phyloP scores from a whole-genome alignment of 2,113 vertebrate genomes.

The Bostrychus sinensis region DNA sequence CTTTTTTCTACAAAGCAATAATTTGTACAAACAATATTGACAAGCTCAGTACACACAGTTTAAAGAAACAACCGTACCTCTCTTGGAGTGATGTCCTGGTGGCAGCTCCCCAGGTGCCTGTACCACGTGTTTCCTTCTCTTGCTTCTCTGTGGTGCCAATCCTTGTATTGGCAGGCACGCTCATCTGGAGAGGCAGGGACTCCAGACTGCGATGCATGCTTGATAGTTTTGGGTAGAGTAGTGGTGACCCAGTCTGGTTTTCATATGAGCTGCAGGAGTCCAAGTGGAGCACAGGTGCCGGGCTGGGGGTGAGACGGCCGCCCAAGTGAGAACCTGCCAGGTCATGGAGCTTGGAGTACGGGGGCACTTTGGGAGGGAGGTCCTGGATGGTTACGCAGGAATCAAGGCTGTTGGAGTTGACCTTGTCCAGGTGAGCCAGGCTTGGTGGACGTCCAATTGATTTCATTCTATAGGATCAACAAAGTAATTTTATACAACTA shows the following conservation, averaged over 20 bases:
- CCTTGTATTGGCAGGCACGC: conserved; percentile 83
- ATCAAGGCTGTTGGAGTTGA: conserved; percentile 96
- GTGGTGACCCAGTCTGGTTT: conserved; percentile 85
- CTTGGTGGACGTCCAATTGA: conserved; percentile 89
- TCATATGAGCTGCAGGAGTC: conserved; percentile 93
- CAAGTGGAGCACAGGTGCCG: conserved; percentile 94
- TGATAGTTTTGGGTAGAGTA: conserved; percentile 92
- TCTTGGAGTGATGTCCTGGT: conserved; percentile 75
- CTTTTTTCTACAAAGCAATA: conserved; percentile 3
- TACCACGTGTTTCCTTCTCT: conserved; percentile 58
- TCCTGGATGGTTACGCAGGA: conserved; percentile 85
- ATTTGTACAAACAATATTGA: background rate
- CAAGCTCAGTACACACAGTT: no score
- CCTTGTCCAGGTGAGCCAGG: conserved; percentile 91
- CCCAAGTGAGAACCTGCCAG: conserved; percentile 70
- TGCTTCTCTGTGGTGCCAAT: conserved; percentile 63
- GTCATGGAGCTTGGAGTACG: conserved; percentile 87
- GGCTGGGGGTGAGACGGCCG: conserved; percentile 89
- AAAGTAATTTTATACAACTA: background rate
- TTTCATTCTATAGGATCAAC: conserved; percentile 83
- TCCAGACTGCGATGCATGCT: conserved; percentile 96
- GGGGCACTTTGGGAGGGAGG: conserved; percentile 79
- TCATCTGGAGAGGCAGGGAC: conserved; percentile 94
- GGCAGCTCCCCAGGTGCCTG: conserved; percentile 77
- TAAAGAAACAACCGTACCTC: conserved; percentile 39